These are phyloP conservation scores for Cynodonichthys magdalenae DNA, from an alignment of 2,797 vertebrate species.

Conservation along the genomic window DNA sequence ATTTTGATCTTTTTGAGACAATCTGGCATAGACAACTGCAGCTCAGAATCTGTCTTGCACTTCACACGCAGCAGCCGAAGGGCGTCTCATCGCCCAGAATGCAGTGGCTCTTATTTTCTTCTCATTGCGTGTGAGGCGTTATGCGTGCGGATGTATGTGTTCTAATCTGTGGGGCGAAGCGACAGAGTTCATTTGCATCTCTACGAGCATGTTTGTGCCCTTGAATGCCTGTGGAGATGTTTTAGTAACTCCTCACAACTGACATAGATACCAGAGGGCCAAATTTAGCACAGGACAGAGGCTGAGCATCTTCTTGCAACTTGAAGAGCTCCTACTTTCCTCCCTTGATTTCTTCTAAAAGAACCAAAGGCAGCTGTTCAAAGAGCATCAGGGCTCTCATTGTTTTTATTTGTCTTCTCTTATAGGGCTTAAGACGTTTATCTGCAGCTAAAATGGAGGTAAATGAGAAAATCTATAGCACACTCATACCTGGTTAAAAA, in stretches of 20 bases:
- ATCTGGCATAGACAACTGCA: slow-evolving; percentile 48
- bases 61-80: slow-evolving; percentile 32
- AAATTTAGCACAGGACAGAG: slow-evolving; percentile 73
- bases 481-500: slow-evolving; percentile 11
- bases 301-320: slow-evolving; percentile 41
- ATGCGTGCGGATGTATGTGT: slow-evolving; percentile 9
- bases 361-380: slow-evolving; percentile 31
- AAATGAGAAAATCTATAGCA: slow-evolving; percentile 14
- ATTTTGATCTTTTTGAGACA: slow-evolving; percentile 39
- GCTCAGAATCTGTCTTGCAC: slow-evolving; percentile 50
- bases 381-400: slow-evolving; percentile 21
- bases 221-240: slow-evolving; percentile 58
- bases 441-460: slow-evolving; percentile 9
- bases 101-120: slow-evolving; percentile 46
- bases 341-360: slow-evolving; percentile 15
- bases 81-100: slow-evolving; percentile 28
- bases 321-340: slow-evolving; percentile 32
- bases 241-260: slow-evolving; percentile 65
- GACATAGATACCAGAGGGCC: slow-evolving; percentile 69
- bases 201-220: slow-evolving; percentile 46
- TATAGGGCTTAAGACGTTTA: slow-evolving; percentile 8
- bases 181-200: slow-evolving; percentile 41
- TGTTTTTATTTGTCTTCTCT: slow-evolving; percentile 13
- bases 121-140: slow-evolving; percentile 20
- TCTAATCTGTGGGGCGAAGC: slow-evolving; percentile 29